Evolutionary conservation across 1,140 invertebrate genomes (phyloP), one percentile per base, ranked within the genome.

Genomic region (Cyrtorhinus lividipennis): DNA sequence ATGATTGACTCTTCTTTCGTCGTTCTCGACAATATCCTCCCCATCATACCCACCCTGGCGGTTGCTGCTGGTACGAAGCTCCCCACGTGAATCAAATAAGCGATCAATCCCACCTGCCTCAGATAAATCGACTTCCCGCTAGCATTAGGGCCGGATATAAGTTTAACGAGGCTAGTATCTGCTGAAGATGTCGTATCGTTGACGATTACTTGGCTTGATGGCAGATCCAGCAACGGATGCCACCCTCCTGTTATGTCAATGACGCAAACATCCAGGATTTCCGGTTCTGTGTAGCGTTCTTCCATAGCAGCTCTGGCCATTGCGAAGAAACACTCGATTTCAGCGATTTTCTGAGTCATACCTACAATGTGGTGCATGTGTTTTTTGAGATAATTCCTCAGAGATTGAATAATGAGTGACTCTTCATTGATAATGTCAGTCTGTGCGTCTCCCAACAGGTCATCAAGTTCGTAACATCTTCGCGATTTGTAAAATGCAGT

Each of bases 111-210:
- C 10, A 84, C 69, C 65, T 68, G 68, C 67, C 70, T 71, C 66
- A 95, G 77, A 71, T 92, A 96, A 24, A 94, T 81, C 67, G 87
- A 94, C 75, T 97, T 97, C 0, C 93, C 93, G 71, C 88, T 90
- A 8, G 88, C 82, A 74, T 96, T 96, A 0, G 92, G 88, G 0
- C 92, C 90, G 1, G 88, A 92, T 13, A 96, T 70, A 25, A 95
- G 78, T 71, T 88, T 89, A 1, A 93, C 78, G 62, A 80, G 78
- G 10, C 74, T 68, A 8, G 75, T 67, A 2, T 70, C 70, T 1
- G 71, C 69, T 13, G 79, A 79, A 48, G 83, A 84, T 48, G 72
- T 67, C 1, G 80, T 80, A 68, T 86, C 80, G 72, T 93, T 94
- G 0, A 86, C 77, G 1, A 92, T 83, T 72, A 85, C 90, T 61